Evolutionary conservation across 53 echinoderm and acorn worm genomes (phyloP).

Genomic region (Echinarachnius parma): DNA sequence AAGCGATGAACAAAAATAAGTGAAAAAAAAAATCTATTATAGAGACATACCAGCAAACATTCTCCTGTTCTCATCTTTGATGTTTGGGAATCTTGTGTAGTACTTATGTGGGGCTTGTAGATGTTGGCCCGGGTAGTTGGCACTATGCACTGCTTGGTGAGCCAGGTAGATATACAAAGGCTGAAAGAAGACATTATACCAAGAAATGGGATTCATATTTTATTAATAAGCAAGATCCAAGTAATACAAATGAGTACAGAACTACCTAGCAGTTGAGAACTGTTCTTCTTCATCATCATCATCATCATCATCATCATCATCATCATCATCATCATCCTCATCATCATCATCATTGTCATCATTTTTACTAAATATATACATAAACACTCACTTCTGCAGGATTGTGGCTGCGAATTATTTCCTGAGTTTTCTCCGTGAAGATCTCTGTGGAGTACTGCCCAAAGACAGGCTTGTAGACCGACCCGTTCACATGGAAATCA

Average conservation of each 20-base stretch:
- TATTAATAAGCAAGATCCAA: no score
- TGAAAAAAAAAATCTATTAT: no score
- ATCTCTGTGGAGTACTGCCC: constrained; percentile 88
- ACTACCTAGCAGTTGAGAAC: no score
- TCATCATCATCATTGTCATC: no score
- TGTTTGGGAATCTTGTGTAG: constrained; percentile 72
- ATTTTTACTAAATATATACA: no score
- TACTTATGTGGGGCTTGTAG: constrained; percentile 87
- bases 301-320: no score
- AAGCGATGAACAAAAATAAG: no score
- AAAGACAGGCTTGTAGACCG: constrained; percentile 76
- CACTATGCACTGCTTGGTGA: constrained; percentile 95
- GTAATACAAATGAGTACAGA: no score
- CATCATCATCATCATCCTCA: no score
- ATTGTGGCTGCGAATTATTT: constrained; percentile 68
- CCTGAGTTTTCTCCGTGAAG: constrained; percentile 58
- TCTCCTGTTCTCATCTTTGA: constrained; percentile 68
- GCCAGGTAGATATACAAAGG: constrained; percentile 88
- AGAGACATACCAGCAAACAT: constrained; percentile 73
- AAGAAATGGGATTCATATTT: no score
- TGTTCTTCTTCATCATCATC: no score
- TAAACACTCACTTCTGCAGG: constrained; percentile 69
- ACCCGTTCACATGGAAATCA: constrained; percentile 81
- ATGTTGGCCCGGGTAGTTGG: constrained; percentile 48
- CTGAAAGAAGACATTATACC: no score